These are phyloP conservation scores for Muntiacus muntjak DNA, from an alignment of 2,113 vertebrate genomes.

Conservation along the genomic window DNA sequence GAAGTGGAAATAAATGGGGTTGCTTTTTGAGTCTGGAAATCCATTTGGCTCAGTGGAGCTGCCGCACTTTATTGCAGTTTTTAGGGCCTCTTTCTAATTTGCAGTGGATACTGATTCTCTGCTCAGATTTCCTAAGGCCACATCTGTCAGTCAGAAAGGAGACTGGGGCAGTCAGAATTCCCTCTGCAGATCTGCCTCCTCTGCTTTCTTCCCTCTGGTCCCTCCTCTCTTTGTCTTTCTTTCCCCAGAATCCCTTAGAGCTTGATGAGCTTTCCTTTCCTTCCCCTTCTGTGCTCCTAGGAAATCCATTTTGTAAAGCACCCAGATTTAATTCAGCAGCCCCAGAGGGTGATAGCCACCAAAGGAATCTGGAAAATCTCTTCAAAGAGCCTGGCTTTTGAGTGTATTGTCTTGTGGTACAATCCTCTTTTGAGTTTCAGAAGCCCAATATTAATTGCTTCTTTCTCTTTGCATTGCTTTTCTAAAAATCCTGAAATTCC, in stretches of 20 bases:
- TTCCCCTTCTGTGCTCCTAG: neutral
- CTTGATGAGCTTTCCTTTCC: neutral
- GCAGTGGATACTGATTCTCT: neutral
- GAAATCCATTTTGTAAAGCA: neutral
- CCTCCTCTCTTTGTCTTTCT: neutral
- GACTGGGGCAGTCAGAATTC: neutral
- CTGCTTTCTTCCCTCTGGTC: neutral
- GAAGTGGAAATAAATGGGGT: neutral
- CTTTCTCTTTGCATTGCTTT: neutral
- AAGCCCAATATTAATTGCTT: neutral
- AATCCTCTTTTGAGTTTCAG: neutral
- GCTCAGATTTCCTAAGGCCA: neutral
- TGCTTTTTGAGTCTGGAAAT: constrained; percentile 19
- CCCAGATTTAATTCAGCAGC: neutral
- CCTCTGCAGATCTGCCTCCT: neutral
- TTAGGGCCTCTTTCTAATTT: constrained; percentile 28
- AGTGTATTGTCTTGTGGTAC: neutral
- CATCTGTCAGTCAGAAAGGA: neutral
- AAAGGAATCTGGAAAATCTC: neutral
- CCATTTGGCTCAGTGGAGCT: neutral
- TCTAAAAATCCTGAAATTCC: neutral
- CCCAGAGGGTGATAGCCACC: neutral
- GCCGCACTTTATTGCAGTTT: neutral
- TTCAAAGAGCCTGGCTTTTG: neutral
- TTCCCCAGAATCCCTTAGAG: neutral